Evolutionary conservation across 1,140 invertebrate genomes (phyloP).

Genomic region (Glossosoma conforme): DNA sequence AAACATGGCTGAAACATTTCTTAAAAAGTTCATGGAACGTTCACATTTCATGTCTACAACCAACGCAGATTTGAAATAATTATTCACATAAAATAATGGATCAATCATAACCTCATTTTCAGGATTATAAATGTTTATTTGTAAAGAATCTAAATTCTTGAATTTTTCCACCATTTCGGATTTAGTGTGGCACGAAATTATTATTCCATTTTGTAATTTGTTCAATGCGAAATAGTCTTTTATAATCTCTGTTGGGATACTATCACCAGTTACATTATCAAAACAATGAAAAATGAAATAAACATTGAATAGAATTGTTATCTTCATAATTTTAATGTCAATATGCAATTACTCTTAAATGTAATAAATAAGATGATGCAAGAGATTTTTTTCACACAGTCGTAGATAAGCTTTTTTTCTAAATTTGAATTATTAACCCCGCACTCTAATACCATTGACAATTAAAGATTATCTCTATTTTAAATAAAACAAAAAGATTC

Average conservation of each 20-base stretch:
- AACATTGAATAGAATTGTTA: no score
- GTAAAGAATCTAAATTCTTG: conserved; percentile 2
- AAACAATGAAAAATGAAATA: no score
- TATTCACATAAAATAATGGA: neutral
- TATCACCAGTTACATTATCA: no score
- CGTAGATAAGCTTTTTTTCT: no score
- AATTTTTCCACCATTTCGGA: neutral
- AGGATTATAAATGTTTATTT: conserved; percentile 3
- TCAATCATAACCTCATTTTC: neutral
- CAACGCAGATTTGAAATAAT: conserved; percentile 14
- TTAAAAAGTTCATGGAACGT: conserved; percentile 11
- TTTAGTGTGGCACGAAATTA: conserved; percentile 4
- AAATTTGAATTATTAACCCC: no score
- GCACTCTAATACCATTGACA: no score
- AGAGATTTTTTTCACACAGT: no score
- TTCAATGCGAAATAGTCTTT: conserved; percentile 12
- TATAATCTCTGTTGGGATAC: neutral
- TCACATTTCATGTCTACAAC: conserved; percentile 18
- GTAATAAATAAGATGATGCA: no score
- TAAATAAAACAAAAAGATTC: no score
- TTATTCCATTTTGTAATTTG: conserved; percentile 11
- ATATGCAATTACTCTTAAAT: no score
- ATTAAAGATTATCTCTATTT: no score
- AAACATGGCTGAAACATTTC: conserved; percentile 4
- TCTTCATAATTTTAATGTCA: no score